phyloP scores from a whole-genome alignment of 1,140 invertebrate genomes.

The Drosophila repleta region DNA sequence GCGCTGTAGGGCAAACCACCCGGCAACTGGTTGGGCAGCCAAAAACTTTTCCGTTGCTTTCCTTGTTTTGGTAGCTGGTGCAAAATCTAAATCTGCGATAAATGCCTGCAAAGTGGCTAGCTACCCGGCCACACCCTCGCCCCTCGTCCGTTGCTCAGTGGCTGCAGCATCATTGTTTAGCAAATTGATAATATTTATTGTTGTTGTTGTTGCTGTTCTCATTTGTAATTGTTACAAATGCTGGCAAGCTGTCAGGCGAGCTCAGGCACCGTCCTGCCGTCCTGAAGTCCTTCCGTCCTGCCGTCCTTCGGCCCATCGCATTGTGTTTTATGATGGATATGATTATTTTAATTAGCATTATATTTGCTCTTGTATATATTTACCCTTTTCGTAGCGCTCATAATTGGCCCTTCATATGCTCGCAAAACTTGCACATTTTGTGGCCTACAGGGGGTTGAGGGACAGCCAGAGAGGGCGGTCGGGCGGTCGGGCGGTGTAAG shows the following conservation, averaged over 20 bases:
- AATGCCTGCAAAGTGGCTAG: constrained; percentile 72
- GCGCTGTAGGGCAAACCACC: constrained; percentile 22
- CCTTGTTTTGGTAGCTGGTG: constrained; percentile 26
- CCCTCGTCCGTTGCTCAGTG: no score
- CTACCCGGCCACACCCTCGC: not conserved
- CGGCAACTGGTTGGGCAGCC: constrained; percentile 1
- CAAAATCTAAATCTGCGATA: constrained; percentile 77
- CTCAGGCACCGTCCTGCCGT: not conserved
- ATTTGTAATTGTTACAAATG: constrained; percentile 75
- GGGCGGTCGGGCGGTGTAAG: not conserved
- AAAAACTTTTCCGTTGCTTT: constrained; percentile 12
- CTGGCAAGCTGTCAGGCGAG: constrained; percentile 36
- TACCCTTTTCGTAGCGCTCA: constrained; percentile 60
- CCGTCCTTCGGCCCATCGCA: not conserved
- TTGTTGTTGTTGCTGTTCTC: constrained; percentile 17
- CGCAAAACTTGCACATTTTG: constrained; percentile 47
- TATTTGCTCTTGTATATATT: constrained; percentile 60
- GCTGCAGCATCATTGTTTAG: constrained; percentile 18
- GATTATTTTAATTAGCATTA: constrained; percentile 83
- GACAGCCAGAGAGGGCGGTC: not conserved
- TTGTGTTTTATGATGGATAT: constrained; percentile 75
- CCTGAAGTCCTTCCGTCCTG: not conserved
- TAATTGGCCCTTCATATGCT: constrained; percentile 81
- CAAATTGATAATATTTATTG: constrained; percentile 37
- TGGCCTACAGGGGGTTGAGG: not conserved